Evolutionary conservation across 2,888 invertebrate species (phyloP), one percentile per base, ranked within the genome.

Genomic region (Lymantria monacha): DNA sequence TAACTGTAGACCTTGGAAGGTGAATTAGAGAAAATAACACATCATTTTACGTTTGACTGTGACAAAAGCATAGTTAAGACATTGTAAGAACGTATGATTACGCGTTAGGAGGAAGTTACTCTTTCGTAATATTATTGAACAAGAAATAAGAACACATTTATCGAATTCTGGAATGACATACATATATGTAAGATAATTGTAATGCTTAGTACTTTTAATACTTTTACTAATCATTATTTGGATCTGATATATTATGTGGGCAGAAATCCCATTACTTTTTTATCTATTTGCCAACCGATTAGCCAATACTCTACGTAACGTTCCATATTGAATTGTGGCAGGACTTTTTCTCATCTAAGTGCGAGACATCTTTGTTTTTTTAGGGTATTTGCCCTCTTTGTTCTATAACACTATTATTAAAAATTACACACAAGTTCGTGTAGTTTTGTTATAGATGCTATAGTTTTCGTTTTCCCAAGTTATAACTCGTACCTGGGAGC

Each of bases 111-210:
- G 42, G 70, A 69, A 70, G 67, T 58, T 50, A 44, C 57, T 57
- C 49, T 76, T 72, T 64, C 63, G 63, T 70, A 72, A 77, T 48
- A 70, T 57, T 69, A 69, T 22, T 67, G 66, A 45, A n/a, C n/a
- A n/a, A n/a, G n/a, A n/a, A n/a, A n/a, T n/a, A 12, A n/a, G 38
- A 10, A 33, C 33, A 33, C 10, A 33, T 33, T 9, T 33, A 33
- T 2, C 5, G 5, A 22, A 3, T 33, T 33, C 1, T 33, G 5
- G 10, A 33, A 10, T n/a, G n/a, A n/a, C n/a, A n/a, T 8, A 33
- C 9, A 9, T 8, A 33, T 10, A 33, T 7, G 9, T 33, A 10
- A 33, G 1, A 33, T 33, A 33, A 5, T 8, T 10, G 5, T 8
- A 33, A 7, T 10, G 7, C 33, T 1, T 10, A 33, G 7, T 33